Conservation (phyloP, 2,888 invertebrate genomes). For the Globia sparganii region DNA sequence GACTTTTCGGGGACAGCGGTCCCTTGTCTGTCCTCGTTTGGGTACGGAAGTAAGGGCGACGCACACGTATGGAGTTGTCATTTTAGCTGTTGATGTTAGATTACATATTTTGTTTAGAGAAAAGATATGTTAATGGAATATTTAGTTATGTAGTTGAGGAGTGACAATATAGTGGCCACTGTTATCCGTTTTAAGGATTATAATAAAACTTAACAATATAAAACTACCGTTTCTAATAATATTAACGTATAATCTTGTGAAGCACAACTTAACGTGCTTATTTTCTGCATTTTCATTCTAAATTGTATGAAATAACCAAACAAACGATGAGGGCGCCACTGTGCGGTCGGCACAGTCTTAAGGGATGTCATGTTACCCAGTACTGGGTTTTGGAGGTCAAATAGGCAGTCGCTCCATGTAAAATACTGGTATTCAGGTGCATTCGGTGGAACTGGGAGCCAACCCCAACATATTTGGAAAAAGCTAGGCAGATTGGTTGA, state of each 20-base stretch:
- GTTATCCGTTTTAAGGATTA: too few species aligned
- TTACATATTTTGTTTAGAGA: constrained; percentile 40
- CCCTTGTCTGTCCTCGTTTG: constrained; percentile 47
- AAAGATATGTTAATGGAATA: neutral
- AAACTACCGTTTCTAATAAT: too few species aligned
- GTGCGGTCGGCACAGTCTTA: too few species aligned
- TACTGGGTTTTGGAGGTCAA: neutral
- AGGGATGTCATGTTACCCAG: neutral
- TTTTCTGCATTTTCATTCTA: too few species aligned
- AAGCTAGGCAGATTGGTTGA: neutral
- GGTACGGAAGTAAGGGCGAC: constrained; percentile 53
- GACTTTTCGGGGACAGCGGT: constrained; percentile 56
- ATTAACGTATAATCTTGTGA: too few species aligned
- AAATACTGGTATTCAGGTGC: neutral
- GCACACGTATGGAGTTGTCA: constrained; percentile 34
- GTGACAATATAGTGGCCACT: too few species aligned
- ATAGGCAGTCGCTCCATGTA: neutral
- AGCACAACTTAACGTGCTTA: too few species aligned
- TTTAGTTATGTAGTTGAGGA: neutral
- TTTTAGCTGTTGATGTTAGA: constrained; percentile 28
- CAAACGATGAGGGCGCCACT: too few species aligned
- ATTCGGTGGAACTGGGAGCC: too few species aligned
- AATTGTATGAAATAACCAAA: too few species aligned
- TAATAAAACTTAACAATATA: too few species aligned
- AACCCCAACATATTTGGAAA: neutral